Evolutionary conservation across 2,113 vertebrate species (phyloP).

Genomic region (Daphoenositta chrysoptera): DNA sequence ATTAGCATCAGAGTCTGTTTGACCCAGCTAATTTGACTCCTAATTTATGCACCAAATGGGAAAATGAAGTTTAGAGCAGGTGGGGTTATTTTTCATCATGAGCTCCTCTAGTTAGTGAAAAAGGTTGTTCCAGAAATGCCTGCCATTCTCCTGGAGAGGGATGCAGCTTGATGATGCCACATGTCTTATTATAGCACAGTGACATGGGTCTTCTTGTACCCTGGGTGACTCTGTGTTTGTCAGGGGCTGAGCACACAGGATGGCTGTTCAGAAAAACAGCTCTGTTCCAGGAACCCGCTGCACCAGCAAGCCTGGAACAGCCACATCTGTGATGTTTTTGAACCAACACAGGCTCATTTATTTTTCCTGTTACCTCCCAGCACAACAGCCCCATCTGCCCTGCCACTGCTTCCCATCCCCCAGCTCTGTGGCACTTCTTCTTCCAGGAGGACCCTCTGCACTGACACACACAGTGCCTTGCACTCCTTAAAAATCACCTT

Average conservation of each 20-base stretch:
- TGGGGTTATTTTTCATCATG: not conserved
- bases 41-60: not conserved
- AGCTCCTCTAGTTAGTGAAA: not conserved
- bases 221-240: not conserved
- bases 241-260: not conserved
- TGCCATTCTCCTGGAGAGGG: not conserved
- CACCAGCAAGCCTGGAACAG: not conserved
- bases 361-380: not conserved
- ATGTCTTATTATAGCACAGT: not conserved
- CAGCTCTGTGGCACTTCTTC: not conserved
- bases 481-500: not conserved
- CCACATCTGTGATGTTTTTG: not conserved
- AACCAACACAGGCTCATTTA: not conserved
- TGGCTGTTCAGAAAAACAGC: constrained; percentile 13
- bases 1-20: not conserved
- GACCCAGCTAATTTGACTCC: not conserved
- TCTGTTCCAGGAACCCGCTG: not conserved
- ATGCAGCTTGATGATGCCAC: not conserved
- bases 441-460: not conserved
- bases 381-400: not conserved
- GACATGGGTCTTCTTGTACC: not conserved
- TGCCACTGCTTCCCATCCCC: rapidly evolving
- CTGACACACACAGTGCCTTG: not conserved
- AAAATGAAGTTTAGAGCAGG: not conserved
- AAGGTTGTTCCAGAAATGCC: not conserved